A percentile compares a stretch with the other conserved stretches of the same genome.
phyloP scores from a whole-genome alignment of 2,888 invertebrate genomes.

The Thalpophila matura region DNA sequence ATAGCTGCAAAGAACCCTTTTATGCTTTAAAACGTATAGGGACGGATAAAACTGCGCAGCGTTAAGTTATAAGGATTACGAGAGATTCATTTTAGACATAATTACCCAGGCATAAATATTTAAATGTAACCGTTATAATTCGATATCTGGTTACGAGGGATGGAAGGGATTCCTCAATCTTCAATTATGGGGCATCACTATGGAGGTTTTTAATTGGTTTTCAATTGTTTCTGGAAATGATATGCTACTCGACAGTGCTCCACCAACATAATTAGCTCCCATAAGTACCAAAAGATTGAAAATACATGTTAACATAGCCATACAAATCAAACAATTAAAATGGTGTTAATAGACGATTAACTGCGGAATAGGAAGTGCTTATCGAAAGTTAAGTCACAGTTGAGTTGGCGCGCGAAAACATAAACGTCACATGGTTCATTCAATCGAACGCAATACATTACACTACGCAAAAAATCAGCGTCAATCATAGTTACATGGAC shows the following conservation, averaged over 20 bases:
- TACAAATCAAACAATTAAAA: conserved; percentile 44
- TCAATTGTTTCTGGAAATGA: background rate
- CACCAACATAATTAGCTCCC: too few species aligned
- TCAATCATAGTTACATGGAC: conserved; percentile 23
- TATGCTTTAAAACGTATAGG: too few species aligned
- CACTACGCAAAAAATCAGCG: conserved; percentile 11
- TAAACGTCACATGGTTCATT: conserved; percentile 54
- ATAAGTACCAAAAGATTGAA: conserved; percentile 8
- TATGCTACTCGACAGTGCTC: background rate
- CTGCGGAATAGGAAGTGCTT: conserved; percentile 74
- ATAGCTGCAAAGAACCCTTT: too few species aligned
- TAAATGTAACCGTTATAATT: too few species aligned
- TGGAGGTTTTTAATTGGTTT: too few species aligned
- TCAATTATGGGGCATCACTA: too few species aligned
- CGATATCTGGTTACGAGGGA: too few species aligned
- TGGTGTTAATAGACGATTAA: conserved; percentile 52
- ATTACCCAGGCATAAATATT: too few species aligned
- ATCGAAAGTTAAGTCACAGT: conserved; percentile 73
- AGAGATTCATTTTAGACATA: too few species aligned
- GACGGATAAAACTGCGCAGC: too few species aligned
- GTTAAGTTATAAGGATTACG: too few species aligned
- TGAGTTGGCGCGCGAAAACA: conserved; percentile 69
- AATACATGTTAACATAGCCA: conserved; percentile 1
- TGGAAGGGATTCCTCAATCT: too few species aligned
- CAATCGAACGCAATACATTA: conserved; percentile 38